Evolutionary conservation across 2,888 invertebrate species (phyloP).

Genomic region (Sceliomorpha sp.): DNA sequence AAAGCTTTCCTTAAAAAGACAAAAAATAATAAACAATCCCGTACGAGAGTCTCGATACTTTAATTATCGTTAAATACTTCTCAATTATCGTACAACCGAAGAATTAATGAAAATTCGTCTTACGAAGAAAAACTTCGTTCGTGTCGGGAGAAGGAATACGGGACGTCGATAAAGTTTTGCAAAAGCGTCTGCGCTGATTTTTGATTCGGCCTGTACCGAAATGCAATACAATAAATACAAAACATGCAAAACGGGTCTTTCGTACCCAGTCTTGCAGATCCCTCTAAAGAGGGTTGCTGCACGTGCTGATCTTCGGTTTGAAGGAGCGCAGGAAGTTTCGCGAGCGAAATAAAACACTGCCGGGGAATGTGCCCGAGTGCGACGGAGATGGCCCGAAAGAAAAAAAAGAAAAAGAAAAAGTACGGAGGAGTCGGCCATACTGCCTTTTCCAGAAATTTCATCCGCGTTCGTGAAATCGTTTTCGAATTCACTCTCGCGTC

Average conservation of each 20-base stretch:
- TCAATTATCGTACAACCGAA: too few relatives aligned
- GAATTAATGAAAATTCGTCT: too few relatives aligned
- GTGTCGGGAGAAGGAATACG: too few relatives aligned
- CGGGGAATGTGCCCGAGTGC: constrained; percentile 13
- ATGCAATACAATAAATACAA: constrained; percentile 58
- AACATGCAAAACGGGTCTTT: constrained; percentile 58
- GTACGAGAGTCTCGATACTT: too few relatives aligned
- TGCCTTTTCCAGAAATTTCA: neutral
- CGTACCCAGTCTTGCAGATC: constrained; percentile 54
- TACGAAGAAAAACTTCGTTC: too few relatives aligned
- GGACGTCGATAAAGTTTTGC: constrained; percentile 31
- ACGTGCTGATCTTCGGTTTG: constrained; percentile 51
- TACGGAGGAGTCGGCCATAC: constrained; percentile 4
- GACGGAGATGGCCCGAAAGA: constrained; percentile 17
- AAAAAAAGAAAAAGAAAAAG: constrained; percentile 23
- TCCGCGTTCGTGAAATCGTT: too few relatives aligned
- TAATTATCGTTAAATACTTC: too few relatives aligned
- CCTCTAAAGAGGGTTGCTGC: constrained; percentile 56
- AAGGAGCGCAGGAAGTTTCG: constrained; percentile 40
- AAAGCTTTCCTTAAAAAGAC: constrained; percentile 38
- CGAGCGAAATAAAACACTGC: constrained; percentile 46
- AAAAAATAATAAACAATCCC: too few relatives aligned
- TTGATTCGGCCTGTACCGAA: constrained; percentile 51
- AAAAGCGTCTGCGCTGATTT: constrained; percentile 30
- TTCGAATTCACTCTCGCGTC: too few relatives aligned